Percentiles rank a stretch among this genome's conserved stretches.
phyloP scores from a whole-genome alignment of 1,140 invertebrate genomes.

The Macrobrachium rosenbergii region DNA sequence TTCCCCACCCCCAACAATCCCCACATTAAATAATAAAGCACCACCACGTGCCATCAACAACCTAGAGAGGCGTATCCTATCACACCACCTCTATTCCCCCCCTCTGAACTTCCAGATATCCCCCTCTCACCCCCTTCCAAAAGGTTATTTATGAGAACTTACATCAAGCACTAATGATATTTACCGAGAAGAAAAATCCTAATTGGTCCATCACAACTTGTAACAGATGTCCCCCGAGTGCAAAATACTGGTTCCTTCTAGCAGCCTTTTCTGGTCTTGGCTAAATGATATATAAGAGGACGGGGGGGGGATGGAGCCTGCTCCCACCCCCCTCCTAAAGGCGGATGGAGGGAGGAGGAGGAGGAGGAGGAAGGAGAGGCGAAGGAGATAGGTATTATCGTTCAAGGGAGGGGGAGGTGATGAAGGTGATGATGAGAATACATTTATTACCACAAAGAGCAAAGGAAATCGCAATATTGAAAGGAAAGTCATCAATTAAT shows the following conservation, averaged over 20 bases:
- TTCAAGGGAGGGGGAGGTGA: not conserved
- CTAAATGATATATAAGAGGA: conserved; percentile 48
- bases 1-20: not conserved
- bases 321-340: too few relatives aligned
- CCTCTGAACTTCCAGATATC: not conserved
- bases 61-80: conserved; percentile 2
- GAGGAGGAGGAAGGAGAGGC: not conserved
- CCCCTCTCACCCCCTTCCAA: not conserved
- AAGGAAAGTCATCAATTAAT: not conserved
- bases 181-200: conserved; percentile 53
- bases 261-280: conserved; percentile 45
- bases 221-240: conserved; percentile 51
- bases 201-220: conserved; percentile 57
- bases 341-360: not conserved
- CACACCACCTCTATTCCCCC: conserved; percentile 11
- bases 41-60: not conserved
- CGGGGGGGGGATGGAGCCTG: not conserved
- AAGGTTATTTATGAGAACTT: conserved; percentile 58
- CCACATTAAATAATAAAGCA: conserved; percentile 53
- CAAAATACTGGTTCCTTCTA: conserved; percentile 40
- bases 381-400: not conserved
- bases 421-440: not conserved
- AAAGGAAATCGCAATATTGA: not conserved
- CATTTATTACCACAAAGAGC: not conserved
- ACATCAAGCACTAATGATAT: conserved; percentile 63